A percentile compares a stretch with the other conserved stretches of the same genome.
phyloP scores from a whole-genome alignment of 2,797 vertebrate species.

The Atherinosoma microstoma region DNA sequence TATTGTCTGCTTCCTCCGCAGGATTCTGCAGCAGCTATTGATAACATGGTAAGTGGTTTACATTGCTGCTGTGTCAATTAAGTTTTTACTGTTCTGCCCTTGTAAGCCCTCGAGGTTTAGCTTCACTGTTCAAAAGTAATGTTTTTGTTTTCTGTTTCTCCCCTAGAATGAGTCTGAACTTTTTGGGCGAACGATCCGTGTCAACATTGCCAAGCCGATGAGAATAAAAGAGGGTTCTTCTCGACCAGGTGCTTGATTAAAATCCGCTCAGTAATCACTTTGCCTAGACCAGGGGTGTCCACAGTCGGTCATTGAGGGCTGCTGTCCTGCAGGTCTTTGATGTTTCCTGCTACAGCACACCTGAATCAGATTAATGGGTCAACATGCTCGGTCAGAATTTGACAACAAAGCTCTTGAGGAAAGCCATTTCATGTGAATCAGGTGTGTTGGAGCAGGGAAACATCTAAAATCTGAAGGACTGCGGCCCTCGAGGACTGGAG shows the following conservation, averaged over 20 bases:
- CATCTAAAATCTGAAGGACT: no score
- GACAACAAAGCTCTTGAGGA: no score
- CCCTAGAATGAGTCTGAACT: slow-evolving; percentile 93
- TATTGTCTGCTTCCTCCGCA: slow-evolving; percentile 57
- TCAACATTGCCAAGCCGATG: slow-evolving; percentile 98
- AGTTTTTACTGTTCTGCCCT: neutral
- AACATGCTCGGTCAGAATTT: no score
- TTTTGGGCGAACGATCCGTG: slow-evolving; percentile 95
- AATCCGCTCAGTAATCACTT: no score
- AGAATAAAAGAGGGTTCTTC: slow-evolving; percentile 97
- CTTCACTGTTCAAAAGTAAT: slow-evolving; percentile 4
- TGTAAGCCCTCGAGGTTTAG: neutral
- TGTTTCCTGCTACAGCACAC: no score
- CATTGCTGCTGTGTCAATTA: neutral
- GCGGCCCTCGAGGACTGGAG: no score
- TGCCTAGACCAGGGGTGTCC: neutral
- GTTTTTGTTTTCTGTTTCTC: neutral
- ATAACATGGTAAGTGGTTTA: slow-evolving; percentile 91
- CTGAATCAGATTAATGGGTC: no score
- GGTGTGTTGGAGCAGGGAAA: no score
- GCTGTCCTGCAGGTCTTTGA: no score
- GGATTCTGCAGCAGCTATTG: slow-evolving; percentile 98
- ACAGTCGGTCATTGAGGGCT: no score
- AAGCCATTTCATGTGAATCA: no score
- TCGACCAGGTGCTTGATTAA: slow-evolving; percentile 87